phyloP scores from a whole-genome alignment of 2,888 invertebrate genomes.

The Gortyna flavago region DNA sequence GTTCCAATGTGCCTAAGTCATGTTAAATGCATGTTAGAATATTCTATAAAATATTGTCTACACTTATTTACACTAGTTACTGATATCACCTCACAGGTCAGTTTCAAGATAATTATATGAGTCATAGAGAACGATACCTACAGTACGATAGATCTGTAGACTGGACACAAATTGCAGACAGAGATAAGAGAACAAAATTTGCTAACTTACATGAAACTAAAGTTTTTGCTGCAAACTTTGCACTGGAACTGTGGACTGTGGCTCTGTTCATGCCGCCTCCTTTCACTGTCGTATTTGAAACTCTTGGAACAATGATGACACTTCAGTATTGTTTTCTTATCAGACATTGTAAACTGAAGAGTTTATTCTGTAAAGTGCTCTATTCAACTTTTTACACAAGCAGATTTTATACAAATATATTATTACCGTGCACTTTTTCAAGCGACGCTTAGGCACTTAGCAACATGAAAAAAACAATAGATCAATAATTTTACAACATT shows the following conservation, averaged over 20 bases:
- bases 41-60: constrained; percentile 20
- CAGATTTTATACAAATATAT: neutral
- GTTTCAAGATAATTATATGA: constrained; percentile 20
- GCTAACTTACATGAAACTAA: constrained; percentile 85
- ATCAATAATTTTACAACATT: constrained; percentile 20
- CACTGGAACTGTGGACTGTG: constrained; percentile 84
- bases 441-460: neutral
- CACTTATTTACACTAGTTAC: neutral
- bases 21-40: neutral
- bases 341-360: constrained; percentile 50
- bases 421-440: neutral
- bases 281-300: constrained; percentile 86
- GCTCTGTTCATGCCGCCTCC: constrained; percentile 83
- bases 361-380: neutral
- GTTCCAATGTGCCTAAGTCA: neutral
- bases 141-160: constrained; percentile 21
- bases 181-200: constrained; percentile 28
- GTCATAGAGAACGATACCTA: constrained; percentile 13
- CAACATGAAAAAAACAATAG: neutral
- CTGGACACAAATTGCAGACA: constrained; percentile 2
- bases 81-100: constrained; percentile 20
- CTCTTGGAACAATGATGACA: constrained; percentile 81
- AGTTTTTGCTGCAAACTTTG: constrained; percentile 84
- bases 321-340: constrained; percentile 52
- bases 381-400: neutral